These are phyloP conservation scores for Melieria crassipennis DNA, from an alignment of 2,888 invertebrate genomes.

Conservation along the genomic window DNA sequence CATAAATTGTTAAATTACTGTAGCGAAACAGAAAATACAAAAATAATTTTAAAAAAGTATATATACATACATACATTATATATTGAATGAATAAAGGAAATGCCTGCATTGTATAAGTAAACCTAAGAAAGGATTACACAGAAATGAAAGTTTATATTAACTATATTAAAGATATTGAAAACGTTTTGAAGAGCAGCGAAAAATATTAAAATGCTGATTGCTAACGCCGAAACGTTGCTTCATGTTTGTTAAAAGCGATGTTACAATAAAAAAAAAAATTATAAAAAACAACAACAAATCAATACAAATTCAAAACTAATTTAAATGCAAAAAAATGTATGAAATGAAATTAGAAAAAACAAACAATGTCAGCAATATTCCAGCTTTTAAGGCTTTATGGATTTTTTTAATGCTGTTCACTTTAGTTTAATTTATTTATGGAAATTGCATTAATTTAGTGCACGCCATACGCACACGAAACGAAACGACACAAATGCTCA, in stretches of 20 bases:
- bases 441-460: too few relatives aligned
- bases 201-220: neutral
- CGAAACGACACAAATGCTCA: too few relatives aligned
- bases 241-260: slow-evolving; percentile 36
- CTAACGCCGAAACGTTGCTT: slow-evolving; percentile 19
- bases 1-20: slow-evolving; percentile 6
- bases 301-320: too few relatives aligned
- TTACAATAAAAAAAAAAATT: slow-evolving; percentile 17
- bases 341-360: too few relatives aligned
- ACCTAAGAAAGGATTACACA: slow-evolving; percentile 32
- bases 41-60: slow-evolving; percentile 9
- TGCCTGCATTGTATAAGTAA: slow-evolving; percentile 43
- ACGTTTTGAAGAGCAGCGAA: neutral
- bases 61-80: slow-evolving; percentile 12
- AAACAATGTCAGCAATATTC: too few relatives aligned
- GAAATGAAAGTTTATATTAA: slow-evolving; percentile 10
- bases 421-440: too few relatives aligned
- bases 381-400: too few relatives aligned
- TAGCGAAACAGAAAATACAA: neutral
- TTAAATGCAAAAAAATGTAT: too few relatives aligned
- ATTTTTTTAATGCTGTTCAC: too few relatives aligned
- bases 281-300: slow-evolving; percentile 8
- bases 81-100: slow-evolving; percentile 33
- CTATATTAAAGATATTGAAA: neutral
- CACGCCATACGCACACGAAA: too few relatives aligned